Conservation (phyloP, 2,113 vertebrate species). For the Chloebia gouldiae region DNA sequence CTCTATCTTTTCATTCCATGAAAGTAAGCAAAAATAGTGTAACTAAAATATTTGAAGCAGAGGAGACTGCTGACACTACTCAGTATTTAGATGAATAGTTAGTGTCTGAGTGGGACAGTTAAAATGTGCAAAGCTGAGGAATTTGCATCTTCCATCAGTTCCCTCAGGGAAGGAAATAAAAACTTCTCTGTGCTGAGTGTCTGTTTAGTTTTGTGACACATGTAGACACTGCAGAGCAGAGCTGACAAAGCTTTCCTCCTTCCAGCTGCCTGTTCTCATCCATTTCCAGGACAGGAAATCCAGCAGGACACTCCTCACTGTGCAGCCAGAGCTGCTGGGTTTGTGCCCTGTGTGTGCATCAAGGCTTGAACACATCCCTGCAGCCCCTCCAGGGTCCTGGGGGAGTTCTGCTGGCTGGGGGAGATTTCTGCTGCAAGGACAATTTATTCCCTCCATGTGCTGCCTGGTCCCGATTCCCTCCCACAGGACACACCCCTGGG, state of each 20-base stretch:
- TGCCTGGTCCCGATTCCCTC: background rate
- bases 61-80: background rate
- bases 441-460: background rate
- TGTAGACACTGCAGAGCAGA: background rate
- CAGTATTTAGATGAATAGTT: background rate
- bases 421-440: background rate
- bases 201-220: background rate
- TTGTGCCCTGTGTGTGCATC: background rate
- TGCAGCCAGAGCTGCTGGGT: background rate
- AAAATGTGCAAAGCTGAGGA: background rate
- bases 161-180: background rate
- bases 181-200: background rate
- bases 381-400: rapidly evolving
- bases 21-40: background rate
- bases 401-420: background rate
- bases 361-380: background rate
- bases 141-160: background rate
- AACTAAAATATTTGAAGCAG: constrained; percentile 36
- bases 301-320: background rate
- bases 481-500: rapidly evolving
- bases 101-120: background rate
- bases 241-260: background rate
- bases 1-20: background rate
- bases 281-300: background rate
- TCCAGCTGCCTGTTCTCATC: background rate